Base-by-base conservation (phyloP, 2,113 vertebrate species). In the Cercocebus atys region DNA sequence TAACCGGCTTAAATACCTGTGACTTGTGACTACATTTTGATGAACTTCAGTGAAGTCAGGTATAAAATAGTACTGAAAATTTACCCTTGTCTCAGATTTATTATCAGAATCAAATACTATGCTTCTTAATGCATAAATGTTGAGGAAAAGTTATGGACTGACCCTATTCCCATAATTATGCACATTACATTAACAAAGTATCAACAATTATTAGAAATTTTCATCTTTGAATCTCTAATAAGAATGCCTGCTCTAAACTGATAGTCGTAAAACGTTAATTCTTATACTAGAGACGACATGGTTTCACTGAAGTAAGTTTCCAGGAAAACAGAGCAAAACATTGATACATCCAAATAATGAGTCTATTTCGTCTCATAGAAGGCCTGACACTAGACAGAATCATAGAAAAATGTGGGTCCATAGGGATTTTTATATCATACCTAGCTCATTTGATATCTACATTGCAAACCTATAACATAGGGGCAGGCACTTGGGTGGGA, bases 261-360 rank as follows among this genome's bases (percentile, higher is more conserved):
- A 43, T 47, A 68, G 27, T 55, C 32, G 12, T 43, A 88, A 96
- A 96, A 75, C 30, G 10, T 80, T 90, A 55, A 64, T 40, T 68
- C 73, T 95, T 87, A 92, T 72, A 61, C 38, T 83, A 83, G 75
- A 84, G 32, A 80, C 70, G 38, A 90, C 10, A 84, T 14, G 32
- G 87, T 92, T 96, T 90, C 79, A 92, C 6, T 40, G 43, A 93
- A 92, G 25, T 61, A 87, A 90, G 27, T 88, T 93, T 92, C 52
- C 40, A 96, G 61, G 16, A 16, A 87, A 96, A 86, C 52, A 96
- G 82, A 96, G 55, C 47, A 96, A 97, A 93, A 75, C 32, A 50
- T 43, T 52, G 38, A 76, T 13, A 82, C 38, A 96, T 61, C 8
- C 20, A 90, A 90, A 66, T 88, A 86, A 72, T 17, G 35, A 73